Conservation (phyloP, 2,888 invertebrate genomes). For the Meliscaeva auricollis region DNA sequence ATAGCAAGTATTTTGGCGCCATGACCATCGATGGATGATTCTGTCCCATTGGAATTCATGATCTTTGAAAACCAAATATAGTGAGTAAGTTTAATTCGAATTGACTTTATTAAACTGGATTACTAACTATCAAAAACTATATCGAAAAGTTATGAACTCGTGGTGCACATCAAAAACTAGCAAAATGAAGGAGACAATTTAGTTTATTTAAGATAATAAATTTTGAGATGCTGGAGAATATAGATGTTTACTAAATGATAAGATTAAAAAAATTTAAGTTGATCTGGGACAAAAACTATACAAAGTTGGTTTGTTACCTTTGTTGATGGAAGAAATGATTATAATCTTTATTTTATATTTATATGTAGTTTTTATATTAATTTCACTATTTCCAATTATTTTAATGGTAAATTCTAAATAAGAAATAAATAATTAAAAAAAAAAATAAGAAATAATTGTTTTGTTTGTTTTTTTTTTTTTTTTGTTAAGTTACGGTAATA, state of each 20-base stretch:
- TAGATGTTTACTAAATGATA: slow-evolving; percentile 24
- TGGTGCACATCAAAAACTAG: slow-evolving; percentile 11
- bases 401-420: too few relatives aligned
- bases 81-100: not conserved
- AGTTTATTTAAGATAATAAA: slow-evolving; percentile 13
- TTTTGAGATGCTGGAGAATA: not conserved
- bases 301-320: too few relatives aligned
- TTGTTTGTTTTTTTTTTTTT: too few relatives aligned
- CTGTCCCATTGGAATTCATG: slow-evolving; percentile 38
- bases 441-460: too few relatives aligned
- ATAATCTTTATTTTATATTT: not conserved
- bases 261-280: slow-evolving; percentile 15
- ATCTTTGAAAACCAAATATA: not conserved
- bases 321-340: not conserved
- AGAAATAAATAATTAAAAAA: too few relatives aligned
- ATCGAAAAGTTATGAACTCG: not conserved
- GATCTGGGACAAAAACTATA: not conserved
- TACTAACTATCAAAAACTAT: slow-evolving; percentile 21
- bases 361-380: not conserved
- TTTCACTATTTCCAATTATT: too few relatives aligned
- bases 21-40: slow-evolving; percentile 77
- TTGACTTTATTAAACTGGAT: not conserved
- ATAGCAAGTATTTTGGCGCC: slow-evolving; percentile 88
- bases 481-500: not conserved
- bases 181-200: not conserved